Conservation (phyloP, 2,797 vertebrate species). For the Megalops cyprinoides region DNA sequence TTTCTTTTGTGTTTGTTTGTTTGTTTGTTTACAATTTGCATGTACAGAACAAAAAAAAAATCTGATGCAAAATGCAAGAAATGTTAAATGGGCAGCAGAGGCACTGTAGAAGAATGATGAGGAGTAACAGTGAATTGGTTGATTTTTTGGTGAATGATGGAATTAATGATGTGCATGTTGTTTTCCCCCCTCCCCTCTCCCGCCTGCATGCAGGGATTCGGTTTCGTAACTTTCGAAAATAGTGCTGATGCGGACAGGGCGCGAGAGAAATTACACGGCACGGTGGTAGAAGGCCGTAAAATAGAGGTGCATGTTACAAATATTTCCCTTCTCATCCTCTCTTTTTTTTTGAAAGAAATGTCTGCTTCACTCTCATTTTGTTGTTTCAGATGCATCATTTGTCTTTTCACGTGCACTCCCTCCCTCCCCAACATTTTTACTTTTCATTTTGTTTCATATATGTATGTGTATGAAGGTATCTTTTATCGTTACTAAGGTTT, state of each 20-base stretch:
- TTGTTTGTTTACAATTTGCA: constrained; percentile 62
- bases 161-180: constrained; percentile 89
- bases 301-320: constrained; percentile 93
- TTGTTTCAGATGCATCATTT: constrained; percentile 80
- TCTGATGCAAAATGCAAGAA: constrained; percentile 43
- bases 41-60: constrained; percentile 78
- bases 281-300: constrained; percentile 95
- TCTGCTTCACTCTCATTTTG: constrained; percentile 83
- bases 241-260: constrained; percentile 97
- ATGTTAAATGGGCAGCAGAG: constrained; percentile 74
- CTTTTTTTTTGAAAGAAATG: constrained; percentile 65
- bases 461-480: constrained; percentile 9
- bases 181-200: constrained; percentile 82
- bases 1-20: neutral
- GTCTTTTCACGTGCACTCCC: constrained; percentile 68
- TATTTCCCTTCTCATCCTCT: constrained; percentile 83
- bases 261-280: constrained; percentile 94
- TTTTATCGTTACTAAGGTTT: constrained; percentile 34
- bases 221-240: constrained; percentile 99
- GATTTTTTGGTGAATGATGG: constrained; percentile 73
- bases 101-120: constrained; percentile 58
- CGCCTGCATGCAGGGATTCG: constrained; percentile 96
- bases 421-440: constrained; percentile 30
- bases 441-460: constrained; percentile 21
- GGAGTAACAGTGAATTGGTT: constrained; percentile 44